Evolutionary conservation across 2,113 vertebrate species (phyloP).

Genomic region (Camelus dromedarius): DNA sequence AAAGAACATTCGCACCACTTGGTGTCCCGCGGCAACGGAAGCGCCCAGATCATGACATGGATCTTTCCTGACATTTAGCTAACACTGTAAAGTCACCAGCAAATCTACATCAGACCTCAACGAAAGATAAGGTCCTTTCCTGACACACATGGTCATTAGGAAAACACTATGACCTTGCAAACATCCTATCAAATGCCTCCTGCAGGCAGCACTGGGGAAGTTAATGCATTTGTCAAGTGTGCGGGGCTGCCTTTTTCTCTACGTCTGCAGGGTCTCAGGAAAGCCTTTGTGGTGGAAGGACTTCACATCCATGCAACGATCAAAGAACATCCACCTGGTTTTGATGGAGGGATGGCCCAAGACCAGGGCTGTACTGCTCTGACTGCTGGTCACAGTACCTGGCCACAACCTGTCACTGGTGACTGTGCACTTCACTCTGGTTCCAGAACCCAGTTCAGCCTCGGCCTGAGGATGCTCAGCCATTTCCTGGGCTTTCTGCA

Average conservation of each 20-base stretch:
- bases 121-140: conserved; percentile 69
- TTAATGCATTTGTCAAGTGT: not conserved
- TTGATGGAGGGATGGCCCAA: not conserved
- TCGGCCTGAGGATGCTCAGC: not conserved
- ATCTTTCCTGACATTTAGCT: conserved; percentile 77
- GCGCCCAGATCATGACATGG: conserved; percentile 58
- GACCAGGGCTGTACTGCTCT: not conserved
- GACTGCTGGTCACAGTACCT: not conserved
- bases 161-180: conserved; percentile 73
- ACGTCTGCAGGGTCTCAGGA: not conserved
- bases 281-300: too few relatives aligned
- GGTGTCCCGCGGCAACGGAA: conserved; percentile 66
- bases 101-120: conserved; percentile 75
- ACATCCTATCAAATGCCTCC: conserved; percentile 12
- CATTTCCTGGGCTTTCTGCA: not conserved
- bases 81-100: conserved; percentile 72
- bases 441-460: not conserved
- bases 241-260: not conserved
- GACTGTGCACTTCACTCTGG: not conserved
- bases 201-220: conserved; percentile 60
- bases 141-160: conserved; percentile 51
- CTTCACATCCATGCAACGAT: not conserved
- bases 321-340: too few relatives aligned
- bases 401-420: not conserved
- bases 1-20: conserved; percentile 13